Conservation (phyloP, 1,140 invertebrate species). For the Drosophila azteca region DNA sequence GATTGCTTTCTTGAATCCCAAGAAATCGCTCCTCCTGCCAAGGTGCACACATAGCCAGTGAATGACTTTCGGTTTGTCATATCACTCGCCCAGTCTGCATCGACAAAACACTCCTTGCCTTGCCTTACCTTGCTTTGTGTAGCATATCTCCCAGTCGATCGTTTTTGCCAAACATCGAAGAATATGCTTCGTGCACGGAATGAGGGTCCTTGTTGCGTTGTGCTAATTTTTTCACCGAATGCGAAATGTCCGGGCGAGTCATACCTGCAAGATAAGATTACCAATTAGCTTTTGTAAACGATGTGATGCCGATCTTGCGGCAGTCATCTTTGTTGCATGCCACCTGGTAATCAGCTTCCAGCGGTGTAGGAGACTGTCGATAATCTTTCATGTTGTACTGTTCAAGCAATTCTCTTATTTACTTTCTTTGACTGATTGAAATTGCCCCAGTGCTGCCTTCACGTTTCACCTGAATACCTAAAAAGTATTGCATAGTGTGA, state of each 20-base stretch:
- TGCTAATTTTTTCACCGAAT: slow-evolving; percentile 4
- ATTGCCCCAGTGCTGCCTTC: too few relatives aligned
- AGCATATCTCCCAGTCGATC: slow-evolving; percentile 4
- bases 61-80: slow-evolving; percentile 11
- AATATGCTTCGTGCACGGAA: slow-evolving; percentile 7
- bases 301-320: slow-evolving; percentile 8
- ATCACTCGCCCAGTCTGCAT: slow-evolving; percentile 6
- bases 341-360: not conserved
- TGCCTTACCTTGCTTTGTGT: not conserved
- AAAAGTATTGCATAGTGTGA: too few relatives aligned
- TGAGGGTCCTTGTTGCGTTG: slow-evolving; percentile 7
- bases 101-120: slow-evolving; percentile 3
- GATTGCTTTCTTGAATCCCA: slow-evolving; percentile 13
- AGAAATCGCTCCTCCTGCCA: slow-evolving; percentile 1
- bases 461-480: too few relatives aligned
- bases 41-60: too few relatives aligned
- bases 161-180: slow-evolving; percentile 4
- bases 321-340: slow-evolving; percentile 2
- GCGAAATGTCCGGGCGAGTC: slow-evolving; percentile 14
- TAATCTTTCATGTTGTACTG: too few relatives aligned
- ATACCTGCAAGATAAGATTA: slow-evolving; percentile 44
- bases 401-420: too few relatives aligned
- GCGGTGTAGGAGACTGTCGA: too few relatives aligned
- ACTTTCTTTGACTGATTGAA: too few relatives aligned
- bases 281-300: slow-evolving; percentile 38